Base-by-base conservation (phyloP, 2,113 vertebrate genomes). In the Saguinus imperator region DNA sequence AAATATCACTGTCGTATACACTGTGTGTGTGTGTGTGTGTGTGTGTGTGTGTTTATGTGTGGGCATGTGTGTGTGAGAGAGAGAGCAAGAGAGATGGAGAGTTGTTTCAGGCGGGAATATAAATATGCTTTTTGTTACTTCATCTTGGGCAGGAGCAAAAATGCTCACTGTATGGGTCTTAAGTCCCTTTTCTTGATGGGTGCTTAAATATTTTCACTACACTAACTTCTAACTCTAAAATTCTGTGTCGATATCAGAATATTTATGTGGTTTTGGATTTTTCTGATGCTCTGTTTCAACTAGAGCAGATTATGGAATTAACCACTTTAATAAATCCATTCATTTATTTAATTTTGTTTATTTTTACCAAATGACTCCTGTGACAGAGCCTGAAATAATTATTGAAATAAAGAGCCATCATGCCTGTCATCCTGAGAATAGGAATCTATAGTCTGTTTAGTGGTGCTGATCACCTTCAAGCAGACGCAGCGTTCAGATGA, bases 381-480 rank as follows among this genome's bases (percentile, higher is more conserved):
- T 55, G 23, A 64, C 43, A 21, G n/a, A 45, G 37, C 55, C 61
- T 35, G 35, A 55, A 25, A 91, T 45, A 32, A 35, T n/a, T 12
- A 20, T n/a, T 70, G 29, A 70, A 70, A 27, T 35, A 29, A 81
- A 21, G 8, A 80, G 9, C 77, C 48, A 40, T 12, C 8, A 21
- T 18, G 29, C 17, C 37, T 6, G 3, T 4, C 8, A 0, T 18
- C 5, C 48, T 72, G 37, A 37, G 17, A 43, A 23, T 7, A 35
- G n/a, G 29, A 72, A 37, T 17, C 32, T 80, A n/a, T 23, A 37
- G 20, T 43, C 50, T 72, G 37, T 20, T 29, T 11, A 0, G 20
- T 57, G 50, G 77, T 16, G 55, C 8, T 57, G 73, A 91, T 55
- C 57, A 57, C 12, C 18, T 82, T 6, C 70, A 35, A 82, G 32